Conservation (phyloP, 23 tunicate genomes). For the Halocynthia aurantium region DNA sequence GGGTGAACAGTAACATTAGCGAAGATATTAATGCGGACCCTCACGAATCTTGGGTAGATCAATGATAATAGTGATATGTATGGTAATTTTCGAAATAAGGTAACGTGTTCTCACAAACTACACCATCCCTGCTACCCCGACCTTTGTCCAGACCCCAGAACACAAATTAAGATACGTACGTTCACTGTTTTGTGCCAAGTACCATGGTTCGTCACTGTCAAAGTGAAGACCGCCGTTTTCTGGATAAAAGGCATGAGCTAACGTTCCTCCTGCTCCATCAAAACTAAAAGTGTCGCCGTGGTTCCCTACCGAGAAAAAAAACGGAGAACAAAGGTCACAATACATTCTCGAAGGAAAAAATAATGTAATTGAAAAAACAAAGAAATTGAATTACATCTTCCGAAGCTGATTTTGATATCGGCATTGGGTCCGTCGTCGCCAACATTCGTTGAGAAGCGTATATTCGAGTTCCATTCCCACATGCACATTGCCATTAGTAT, state of each 20-base stretch:
- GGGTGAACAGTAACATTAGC: no score
- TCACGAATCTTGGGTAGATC: neutral
- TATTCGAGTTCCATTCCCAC: slow-evolving; percentile 74
- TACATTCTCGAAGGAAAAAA: no score
- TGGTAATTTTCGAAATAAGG: neutral
- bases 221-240: slow-evolving; percentile 74
- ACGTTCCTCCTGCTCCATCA: slow-evolving; percentile 68
- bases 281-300: slow-evolving; percentile 72
- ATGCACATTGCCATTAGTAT: slow-evolving; percentile 74
- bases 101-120: neutral
- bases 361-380: no score
- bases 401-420: slow-evolving; percentile 47
- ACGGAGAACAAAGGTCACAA: neutral
- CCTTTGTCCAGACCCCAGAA: neutral
- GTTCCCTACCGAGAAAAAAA: slow-evolving; percentile 20
- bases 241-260: slow-evolving; percentile 92
- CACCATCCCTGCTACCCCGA: neutral
- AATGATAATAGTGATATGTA: neutral
- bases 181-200: slow-evolving; percentile 19
- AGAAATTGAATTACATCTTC: slow-evolving; percentile 32
- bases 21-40: no score
- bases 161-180: slow-evolving; percentile 4
- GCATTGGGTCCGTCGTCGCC: slow-evolving; percentile 22
- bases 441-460: slow-evolving; percentile 31
- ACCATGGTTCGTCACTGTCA: slow-evolving; percentile 65